A percentile compares a stretch with the other conserved stretches of the same genome.
Conservation (phyloP, 2,888 invertebrate species). For the Monochamus alternatus region DNA sequence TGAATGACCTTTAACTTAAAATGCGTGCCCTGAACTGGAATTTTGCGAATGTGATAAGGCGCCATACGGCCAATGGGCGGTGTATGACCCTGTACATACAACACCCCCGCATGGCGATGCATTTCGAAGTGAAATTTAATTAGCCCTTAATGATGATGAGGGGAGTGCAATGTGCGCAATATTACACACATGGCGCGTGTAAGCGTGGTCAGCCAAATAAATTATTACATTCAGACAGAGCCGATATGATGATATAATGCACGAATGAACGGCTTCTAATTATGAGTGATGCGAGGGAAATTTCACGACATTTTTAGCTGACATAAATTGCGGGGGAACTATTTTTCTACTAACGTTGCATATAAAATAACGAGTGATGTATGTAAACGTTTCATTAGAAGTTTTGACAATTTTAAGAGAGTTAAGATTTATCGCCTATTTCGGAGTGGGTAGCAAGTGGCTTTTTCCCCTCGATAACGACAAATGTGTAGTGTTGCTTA, state of each 20-base stretch:
- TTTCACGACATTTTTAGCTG: too few species aligned
- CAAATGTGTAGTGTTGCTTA: too few species aligned
- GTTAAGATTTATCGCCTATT: too few species aligned
- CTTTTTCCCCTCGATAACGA: too few species aligned
- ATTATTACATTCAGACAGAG: slow-evolving; percentile 38
- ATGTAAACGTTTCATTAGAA: too few species aligned
- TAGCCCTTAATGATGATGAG: slow-evolving; percentile 56
- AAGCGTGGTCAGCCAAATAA: slow-evolving; percentile 46
- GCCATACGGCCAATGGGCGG: background rate
- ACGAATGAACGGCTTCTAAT: slow-evolving; percentile 11
- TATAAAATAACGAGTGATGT: too few species aligned
- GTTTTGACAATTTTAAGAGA: too few species aligned
- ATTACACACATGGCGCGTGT: slow-evolving; percentile 48
- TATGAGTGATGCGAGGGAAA: background rate
- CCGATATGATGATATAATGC: slow-evolving; percentile 8
- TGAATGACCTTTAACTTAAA: too few species aligned
- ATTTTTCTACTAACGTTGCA: background rate
- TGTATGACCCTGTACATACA: background rate
- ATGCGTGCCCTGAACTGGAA: too few species aligned
- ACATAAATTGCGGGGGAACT: background rate
- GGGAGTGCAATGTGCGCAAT: slow-evolving; percentile 50
- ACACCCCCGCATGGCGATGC: slow-evolving; percentile 7
- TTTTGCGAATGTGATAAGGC: too few species aligned
- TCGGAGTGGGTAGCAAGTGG: too few species aligned
- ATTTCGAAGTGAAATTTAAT: slow-evolving; percentile 53